Conservation (phyloP, 1,140 invertebrate genomes). For the Drosophila lacertosa region DNA sequence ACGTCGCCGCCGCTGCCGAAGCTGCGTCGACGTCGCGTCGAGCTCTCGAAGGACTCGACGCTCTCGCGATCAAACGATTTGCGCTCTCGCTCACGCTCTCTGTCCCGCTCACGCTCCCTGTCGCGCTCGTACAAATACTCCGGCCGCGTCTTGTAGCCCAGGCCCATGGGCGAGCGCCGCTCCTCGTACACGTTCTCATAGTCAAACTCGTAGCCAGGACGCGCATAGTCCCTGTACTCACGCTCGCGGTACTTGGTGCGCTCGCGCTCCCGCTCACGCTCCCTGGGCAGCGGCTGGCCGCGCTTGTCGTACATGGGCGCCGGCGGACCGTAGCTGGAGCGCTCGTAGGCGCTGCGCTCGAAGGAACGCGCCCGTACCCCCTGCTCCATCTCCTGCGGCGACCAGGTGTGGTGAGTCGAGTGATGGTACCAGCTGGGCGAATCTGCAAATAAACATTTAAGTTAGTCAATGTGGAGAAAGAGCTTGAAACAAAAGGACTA, state of each 20-base stretch:
- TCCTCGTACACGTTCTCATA: conserved; percentile 82
- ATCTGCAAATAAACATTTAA: conserved; percentile 31
- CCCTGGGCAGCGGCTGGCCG: conserved; percentile 48
- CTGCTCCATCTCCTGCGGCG: conserved; percentile 80
- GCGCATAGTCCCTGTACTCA: conserved; percentile 71
- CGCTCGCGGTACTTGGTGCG: conserved; percentile 60
- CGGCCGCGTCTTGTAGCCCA: conserved; percentile 56
- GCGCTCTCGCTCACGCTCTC: conserved; percentile 46
- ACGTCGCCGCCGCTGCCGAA: conserved; percentile 83
- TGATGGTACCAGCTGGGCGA: conserved; percentile 83
- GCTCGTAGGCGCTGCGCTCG: conserved; percentile 79
- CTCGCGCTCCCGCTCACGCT: conserved; percentile 54
- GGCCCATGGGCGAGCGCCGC: conserved; percentile 65
- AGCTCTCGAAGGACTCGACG: conserved; percentile 81
- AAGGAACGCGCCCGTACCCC: conserved; percentile 66
- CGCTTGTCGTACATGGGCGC: conserved; percentile 82
- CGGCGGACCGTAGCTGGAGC: conserved; percentile 79
- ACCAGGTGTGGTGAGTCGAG: conserved; percentile 79
- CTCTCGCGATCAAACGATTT: conserved; percentile 83
- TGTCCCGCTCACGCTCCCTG: conserved; percentile 40
- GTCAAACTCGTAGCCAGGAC: conserved; percentile 80
- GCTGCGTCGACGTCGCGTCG: conserved; percentile 68
- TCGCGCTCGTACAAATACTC: conserved; percentile 74
- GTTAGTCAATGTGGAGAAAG: too few relatives aligned
- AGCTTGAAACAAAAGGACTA: too few relatives aligned